Evolutionary conservation across 2,113 vertebrate species (phyloP), one percentile per base, ranked within the genome.

Genomic region (Rhabdomys dilectus): DNA sequence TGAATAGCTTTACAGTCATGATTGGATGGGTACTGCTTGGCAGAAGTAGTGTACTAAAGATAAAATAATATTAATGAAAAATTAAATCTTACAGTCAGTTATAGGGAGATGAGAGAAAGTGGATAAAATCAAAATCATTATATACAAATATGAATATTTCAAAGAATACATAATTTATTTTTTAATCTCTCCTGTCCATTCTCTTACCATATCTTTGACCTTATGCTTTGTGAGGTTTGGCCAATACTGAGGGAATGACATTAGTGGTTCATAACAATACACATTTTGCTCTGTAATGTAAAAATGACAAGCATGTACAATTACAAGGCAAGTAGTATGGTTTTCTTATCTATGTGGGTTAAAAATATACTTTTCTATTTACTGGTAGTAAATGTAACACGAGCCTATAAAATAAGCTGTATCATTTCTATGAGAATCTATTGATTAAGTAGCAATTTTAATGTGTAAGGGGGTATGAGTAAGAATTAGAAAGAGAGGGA

Each of bases 371-470:
- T 16, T 78, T 4, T 1, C 92, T 64, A 22, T 87, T 93, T 86
- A 1, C 60, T 78, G 22, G 0, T 16, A 53, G 15, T 91, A 60
- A 90, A 93, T 53, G 91, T 93, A 93, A 95, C 22, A 66, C n/a
- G 68, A 85, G 85, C 91, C 91, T 56, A 21, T 80, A 86, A 96
- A 94, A 21, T 94, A 73, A 94, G 19, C 17, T 90, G 16, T 39
- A 9, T 73, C 45, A 24, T 0, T 91, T 19, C 76, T 19, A 21
- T 87, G 78, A 87, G 87, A 70, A 70, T 0, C 87, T 97, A 75
- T 60, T 92, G 78, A 95, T 92, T 91, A 95, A 60, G 34, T 24
- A 51, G 78, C 73, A 89, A 95, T 94, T 94, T 97, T 90, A 77
- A 66, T 85, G 66, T 72, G 4, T 89, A 64, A 62, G 56, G 42